Percentiles rank a stretch among this genome's conserved stretches.
Conservation (phyloP, 2,113 vertebrate species). For the Zonotrichia leucophrys region DNA sequence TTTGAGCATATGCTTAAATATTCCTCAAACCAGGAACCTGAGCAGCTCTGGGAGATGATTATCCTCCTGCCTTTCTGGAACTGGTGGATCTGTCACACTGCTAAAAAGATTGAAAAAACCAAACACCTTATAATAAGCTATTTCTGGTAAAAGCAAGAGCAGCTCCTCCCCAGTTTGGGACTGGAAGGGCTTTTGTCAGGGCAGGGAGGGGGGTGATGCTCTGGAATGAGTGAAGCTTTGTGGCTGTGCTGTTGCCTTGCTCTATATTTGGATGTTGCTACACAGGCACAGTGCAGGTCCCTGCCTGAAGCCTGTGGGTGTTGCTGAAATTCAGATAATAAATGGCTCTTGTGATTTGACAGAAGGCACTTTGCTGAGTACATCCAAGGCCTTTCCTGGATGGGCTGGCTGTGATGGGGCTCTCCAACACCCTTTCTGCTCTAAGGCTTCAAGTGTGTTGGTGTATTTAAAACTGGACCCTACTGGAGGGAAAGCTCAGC, state of each 20-base stretch:
- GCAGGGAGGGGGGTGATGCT: neutral
- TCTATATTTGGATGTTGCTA: neutral
- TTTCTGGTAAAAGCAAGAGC: neutral
- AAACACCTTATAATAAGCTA: neutral
- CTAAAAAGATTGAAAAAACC: neutral
- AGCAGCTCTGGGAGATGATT: neutral
- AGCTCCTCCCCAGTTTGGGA: neutral
- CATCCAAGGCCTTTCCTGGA: neutral
- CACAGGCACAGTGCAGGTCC: neutral
- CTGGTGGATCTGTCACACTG: neutral
- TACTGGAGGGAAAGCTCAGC: neutral
- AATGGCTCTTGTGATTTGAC: neutral
- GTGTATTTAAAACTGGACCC: neutral
- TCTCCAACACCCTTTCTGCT: neutral
- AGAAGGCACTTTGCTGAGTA: neutral
- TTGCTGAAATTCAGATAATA: constrained; percentile 29
- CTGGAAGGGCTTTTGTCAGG: neutral
- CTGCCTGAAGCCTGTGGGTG: neutral
- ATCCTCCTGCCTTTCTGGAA: neutral
- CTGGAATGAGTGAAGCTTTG: neutral
- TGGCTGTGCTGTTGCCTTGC: neutral
- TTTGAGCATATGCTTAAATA: neutral
- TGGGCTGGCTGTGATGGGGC: neutral
- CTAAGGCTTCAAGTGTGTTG: neutral
- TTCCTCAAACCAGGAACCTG: neutral